phyloP scores from a whole-genome alignment of 2,797 vertebrate genomes.

The Clarias laeviceps region DNA sequence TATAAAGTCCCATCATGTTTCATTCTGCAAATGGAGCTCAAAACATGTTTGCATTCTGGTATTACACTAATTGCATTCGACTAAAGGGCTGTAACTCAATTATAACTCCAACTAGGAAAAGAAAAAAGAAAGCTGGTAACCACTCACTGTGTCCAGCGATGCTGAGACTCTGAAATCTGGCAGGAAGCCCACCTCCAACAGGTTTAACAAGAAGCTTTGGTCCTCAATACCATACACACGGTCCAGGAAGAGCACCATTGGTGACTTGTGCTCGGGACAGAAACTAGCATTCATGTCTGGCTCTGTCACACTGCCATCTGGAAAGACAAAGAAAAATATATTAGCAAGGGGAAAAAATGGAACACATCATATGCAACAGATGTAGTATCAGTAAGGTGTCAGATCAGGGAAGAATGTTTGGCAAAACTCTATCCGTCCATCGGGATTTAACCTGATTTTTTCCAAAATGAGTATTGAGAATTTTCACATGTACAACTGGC shows the following conservation, averaged over 20 bases:
- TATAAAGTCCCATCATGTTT: background rate
- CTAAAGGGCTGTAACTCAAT: background rate
- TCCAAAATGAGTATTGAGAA: no score
- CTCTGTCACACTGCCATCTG: conserved; percentile 91
- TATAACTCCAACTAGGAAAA: background rate
- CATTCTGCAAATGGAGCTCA: background rate
- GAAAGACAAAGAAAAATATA: background rate
- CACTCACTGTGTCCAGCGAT: conserved; percentile 90
- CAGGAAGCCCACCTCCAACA: conserved; percentile 95
- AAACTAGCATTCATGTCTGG: conserved; percentile 94
- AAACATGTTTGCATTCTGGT: background rate
- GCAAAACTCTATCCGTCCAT: no score
- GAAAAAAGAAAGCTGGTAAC: background rate
- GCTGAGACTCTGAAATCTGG: conserved; percentile 92
- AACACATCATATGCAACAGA: background rate
- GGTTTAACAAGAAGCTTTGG: conserved; percentile 91
- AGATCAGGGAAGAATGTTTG: background rate
- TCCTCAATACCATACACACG: conserved; percentile 96
- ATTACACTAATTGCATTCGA: background rate
- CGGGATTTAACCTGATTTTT: no score
- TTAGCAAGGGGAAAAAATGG: background rate
- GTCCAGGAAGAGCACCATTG: conserved; percentile 98
- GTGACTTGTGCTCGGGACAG: conserved; percentile 96
- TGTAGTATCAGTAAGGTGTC: background rate
- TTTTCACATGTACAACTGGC: no score